Percentiles rank a stretch among this genome's conserved stretches.
phyloP scores from a whole-genome alignment of 2,888 invertebrate genomes.

The Dyspetes luteomarginatus region DNA sequence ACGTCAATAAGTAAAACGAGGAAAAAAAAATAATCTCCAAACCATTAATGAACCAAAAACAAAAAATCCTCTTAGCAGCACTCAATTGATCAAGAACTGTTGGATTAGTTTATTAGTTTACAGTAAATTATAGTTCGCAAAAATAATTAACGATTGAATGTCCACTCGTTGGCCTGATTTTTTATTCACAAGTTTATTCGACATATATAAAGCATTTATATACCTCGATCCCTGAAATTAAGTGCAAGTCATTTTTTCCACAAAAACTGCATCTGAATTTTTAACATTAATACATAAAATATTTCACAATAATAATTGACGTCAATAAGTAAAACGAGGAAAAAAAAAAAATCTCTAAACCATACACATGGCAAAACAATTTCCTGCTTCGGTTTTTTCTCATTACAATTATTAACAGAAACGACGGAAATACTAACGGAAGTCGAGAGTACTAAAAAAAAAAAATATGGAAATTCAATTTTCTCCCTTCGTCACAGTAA shows the following conservation, averaged over 20 bases:
- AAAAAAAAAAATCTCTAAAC: not conserved
- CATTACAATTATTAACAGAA: constrained; percentile 5
- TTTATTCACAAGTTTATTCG: no score
- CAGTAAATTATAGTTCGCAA: no score
- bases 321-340: not conserved
- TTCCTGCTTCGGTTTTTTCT: not conserved
- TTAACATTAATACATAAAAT: not conserved
- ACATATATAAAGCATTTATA: not conserved
- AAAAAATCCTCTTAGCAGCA: no score
- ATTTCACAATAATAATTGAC: constrained; percentile 5
- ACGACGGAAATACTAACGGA: constrained; percentile 4
- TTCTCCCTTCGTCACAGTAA: constrained; percentile 28
- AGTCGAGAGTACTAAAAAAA: not conserved
- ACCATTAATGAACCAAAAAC: no score
- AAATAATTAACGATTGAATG: no score
- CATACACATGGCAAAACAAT: not conserved
- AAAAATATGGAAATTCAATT: constrained; percentile 45
- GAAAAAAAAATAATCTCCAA: no score
- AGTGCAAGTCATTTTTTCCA: constrained; percentile 17
- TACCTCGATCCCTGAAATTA: not conserved
- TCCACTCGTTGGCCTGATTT: no score
- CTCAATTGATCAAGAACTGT: no score
- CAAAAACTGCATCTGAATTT: not conserved
- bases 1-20: not conserved
- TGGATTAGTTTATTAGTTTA: no score